Conservation (phyloP, 2,888 invertebrate species). For the Meteorus cinctellus region DNA sequence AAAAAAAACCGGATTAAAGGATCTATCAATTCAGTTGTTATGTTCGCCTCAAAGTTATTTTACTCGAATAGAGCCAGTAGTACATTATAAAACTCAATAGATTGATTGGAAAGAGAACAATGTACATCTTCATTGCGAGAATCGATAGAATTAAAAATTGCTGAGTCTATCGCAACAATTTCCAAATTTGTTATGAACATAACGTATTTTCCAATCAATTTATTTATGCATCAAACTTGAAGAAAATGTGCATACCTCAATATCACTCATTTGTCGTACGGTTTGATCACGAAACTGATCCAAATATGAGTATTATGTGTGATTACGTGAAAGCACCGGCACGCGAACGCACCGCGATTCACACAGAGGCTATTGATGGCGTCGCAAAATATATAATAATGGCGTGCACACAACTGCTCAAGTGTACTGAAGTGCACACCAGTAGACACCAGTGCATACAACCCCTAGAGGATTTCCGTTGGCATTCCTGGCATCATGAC, state of each 20-base stretch:
- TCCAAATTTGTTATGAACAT: neutral
- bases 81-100: neutral
- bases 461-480: neutral
- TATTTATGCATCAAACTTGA: neutral
- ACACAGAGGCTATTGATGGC: slow-evolving; percentile 51
- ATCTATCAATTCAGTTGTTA: neutral
- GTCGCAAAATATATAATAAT: slow-evolving; percentile 58
- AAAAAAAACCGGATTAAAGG: neutral
- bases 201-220: neutral
- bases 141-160: neutral
- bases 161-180: neutral
- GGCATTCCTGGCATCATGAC: neutral
- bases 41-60: neutral
- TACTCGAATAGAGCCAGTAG: neutral
- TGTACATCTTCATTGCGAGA: neutral
- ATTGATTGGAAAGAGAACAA: neutral
- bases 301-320: slow-evolving; percentile 38
- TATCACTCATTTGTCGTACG: slow-evolving; percentile 62
- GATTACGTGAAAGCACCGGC: slow-evolving; percentile 6
- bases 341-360: neutral
- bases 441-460: no score
- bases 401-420: slow-evolving; percentile 56
- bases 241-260: slow-evolving; percentile 58
- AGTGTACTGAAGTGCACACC: neutral
- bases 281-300: slow-evolving; percentile 33